Conservation (phyloP, 2,113 vertebrate genomes). For the Probosciger aterrimus region DNA sequence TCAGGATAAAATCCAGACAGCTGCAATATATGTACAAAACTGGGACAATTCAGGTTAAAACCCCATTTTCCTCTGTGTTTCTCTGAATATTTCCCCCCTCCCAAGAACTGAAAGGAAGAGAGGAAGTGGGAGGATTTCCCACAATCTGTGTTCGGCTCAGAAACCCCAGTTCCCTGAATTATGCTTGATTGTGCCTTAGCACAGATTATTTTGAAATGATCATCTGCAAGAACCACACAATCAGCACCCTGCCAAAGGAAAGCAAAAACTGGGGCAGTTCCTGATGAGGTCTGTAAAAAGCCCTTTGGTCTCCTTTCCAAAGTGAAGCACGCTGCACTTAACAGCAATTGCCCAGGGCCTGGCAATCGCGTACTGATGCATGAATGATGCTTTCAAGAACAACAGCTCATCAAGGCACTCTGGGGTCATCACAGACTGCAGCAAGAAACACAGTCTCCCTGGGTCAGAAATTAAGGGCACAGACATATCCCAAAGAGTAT, state of each 20-base stretch:
- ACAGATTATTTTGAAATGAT: not conserved
- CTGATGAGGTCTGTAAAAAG: not conserved
- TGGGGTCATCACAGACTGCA: not conserved
- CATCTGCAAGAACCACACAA: not conserved
- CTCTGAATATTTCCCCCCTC: not conserved
- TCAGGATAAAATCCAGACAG: not conserved
- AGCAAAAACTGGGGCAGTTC: not conserved
- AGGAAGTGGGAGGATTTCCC: not conserved
- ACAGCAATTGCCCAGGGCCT: not conserved
- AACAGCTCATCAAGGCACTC: not conserved
- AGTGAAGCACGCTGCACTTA: not conserved
- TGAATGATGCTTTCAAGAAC: not conserved
- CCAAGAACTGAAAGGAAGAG: not conserved
- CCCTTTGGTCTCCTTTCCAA: not conserved
- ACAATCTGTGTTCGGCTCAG: not conserved
- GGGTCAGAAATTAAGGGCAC: not conserved
- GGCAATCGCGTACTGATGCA: not conserved
- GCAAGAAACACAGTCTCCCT: rapidly evolving
- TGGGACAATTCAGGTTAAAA: constrained; percentile 1
- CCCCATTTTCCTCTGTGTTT: not conserved
- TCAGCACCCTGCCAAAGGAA: not conserved
- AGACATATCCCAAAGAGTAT: rapidly evolving
- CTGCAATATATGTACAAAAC: not conserved
- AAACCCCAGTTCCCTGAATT: not conserved
- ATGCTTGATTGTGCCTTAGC: not conserved